These are phyloP conservation scores for Rhincodon typus DNA, from an alignment of 2,797 vertebrate genomes.

Conservation along the genomic window DNA sequence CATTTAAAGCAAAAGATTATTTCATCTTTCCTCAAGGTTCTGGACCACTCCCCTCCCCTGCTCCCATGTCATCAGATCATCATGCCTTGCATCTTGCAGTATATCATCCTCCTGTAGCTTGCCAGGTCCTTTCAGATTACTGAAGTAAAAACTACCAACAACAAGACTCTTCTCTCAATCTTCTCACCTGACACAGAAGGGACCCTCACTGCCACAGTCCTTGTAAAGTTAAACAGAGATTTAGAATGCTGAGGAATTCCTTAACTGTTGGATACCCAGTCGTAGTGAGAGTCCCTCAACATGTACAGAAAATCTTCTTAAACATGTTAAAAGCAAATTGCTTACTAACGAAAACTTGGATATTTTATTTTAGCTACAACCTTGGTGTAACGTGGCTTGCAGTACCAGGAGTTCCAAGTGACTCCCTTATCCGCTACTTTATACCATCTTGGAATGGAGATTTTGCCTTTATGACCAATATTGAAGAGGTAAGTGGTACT, in stretches of 20 bases:
- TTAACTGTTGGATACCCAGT: not conserved
- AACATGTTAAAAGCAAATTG: not conserved
- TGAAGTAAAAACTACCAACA: not conserved
- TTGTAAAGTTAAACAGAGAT: not conserved
- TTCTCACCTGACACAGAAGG: not conserved
- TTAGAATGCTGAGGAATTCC: too few relatives aligned
- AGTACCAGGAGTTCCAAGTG: not conserved
- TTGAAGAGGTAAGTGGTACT: not conserved
- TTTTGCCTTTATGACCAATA: conserved; percentile 19
- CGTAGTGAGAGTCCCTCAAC: not conserved
- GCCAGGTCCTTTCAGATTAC: not conserved
- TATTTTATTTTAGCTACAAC: conserved; percentile 28
- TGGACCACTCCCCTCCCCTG: not conserved
- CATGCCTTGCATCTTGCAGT: too few relatives aligned
- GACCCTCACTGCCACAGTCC: not conserved
- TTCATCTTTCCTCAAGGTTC: not conserved
- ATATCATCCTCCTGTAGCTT: not conserved
- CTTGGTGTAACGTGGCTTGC: not conserved
- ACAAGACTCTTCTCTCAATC: not conserved
- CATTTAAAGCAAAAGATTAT: not conserved
- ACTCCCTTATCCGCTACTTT: not conserved
- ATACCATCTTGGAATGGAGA: conserved; percentile 13
- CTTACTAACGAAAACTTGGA: not conserved
- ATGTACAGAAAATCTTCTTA: not conserved
- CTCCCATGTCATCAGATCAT: not conserved